Evolutionary conservation across 2,888 invertebrate species (phyloP), one percentile per base, ranked within the genome.

Genomic region (Rambutsinella grinnellia): DNA sequence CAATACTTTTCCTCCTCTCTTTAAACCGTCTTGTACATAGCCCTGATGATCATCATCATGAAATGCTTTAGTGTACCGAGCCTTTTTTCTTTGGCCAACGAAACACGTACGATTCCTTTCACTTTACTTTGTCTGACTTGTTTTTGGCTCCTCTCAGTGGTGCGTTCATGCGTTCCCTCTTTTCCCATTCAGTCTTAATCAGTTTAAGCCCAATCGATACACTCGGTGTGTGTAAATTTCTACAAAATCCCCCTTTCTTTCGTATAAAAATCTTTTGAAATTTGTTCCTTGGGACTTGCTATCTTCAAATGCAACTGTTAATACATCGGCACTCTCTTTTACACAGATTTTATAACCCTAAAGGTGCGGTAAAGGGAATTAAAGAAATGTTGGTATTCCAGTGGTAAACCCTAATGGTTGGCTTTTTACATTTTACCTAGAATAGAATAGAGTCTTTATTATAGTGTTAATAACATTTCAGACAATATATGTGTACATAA

Each of bases 131-230:
- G n/a, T 26, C 36, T 53, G 26, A 19, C 10, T n/a, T 36, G 5
- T 5, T 36, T 36, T 26, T 66, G 46, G 44, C 65, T 65, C 58
- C 24, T 66, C 36, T 13, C 36, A 13, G 36, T 36, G 46, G 58
- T 71, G 71, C 71, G 58, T 71, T 71, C 71, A 71, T 71, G 71
- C 71, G 71, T 71, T 56, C 26, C 61, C 63, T 57, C 63, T 47
- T 49, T 63, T 71, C 65, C 63, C 63, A 71, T 62, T 71, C 63
- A 71, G 71, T 71, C 71, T 71, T 71, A 71, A 71, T 71, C 63
- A 71, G 71, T 71, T 71, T 71, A 71, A 49, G 44, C 65, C 44
- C 46, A 71, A 71, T 71, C 71, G 71, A 71, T 71, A 63, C 60
- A 44, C 17, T 70, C n/a, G n/a, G n/a, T n/a, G n/a, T n/a, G n/a